These are phyloP conservation scores for Lochmaea capreae DNA, from an alignment of 2,888 invertebrate genomes.

Conservation along the genomic window DNA sequence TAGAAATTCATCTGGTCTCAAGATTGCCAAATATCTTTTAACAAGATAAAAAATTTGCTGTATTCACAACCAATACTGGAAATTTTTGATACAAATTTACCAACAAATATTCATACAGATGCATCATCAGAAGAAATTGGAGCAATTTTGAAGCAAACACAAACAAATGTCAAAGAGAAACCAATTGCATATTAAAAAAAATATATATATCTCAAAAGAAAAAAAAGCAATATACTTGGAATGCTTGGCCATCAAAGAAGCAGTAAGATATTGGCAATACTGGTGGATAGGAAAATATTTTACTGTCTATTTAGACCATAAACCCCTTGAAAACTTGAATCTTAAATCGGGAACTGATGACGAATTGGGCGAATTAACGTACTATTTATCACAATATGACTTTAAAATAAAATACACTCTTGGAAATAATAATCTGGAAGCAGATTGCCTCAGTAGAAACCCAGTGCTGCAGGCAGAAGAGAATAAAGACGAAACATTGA, in stretches of 20 bases:
- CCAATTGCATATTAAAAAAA: slow-evolving; percentile 25
- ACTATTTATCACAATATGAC: too few species aligned
- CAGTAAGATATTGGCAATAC: slow-evolving; percentile 12
- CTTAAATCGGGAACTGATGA: slow-evolving; percentile 46
- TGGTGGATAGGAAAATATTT: not conserved
- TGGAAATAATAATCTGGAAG: too few species aligned
- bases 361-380: slow-evolving; percentile 45
- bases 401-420: too few species aligned
- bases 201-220: slow-evolving; percentile 6
- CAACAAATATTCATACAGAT: slow-evolving; percentile 13
- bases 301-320: slow-evolving; percentile 32
- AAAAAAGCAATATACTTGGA: slow-evolving; percentile 27
- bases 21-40: not conserved
- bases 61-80: slow-evolving; percentile 2
- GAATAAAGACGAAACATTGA: too few species aligned
- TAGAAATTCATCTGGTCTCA: not conserved
- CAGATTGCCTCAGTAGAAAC: too few species aligned
- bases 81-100: not conserved
- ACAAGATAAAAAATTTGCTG: not conserved
- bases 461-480: too few species aligned
- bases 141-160: slow-evolving; percentile 19
- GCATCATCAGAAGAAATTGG: slow-evolving; percentile 14
- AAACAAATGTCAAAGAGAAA: slow-evolving; percentile 14
- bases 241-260: slow-evolving; percentile 28
- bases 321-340: slow-evolving; percentile 37